phyloP scores from a whole-genome alignment of 2,113 vertebrate genomes.

The Perca flavescens region DNA sequence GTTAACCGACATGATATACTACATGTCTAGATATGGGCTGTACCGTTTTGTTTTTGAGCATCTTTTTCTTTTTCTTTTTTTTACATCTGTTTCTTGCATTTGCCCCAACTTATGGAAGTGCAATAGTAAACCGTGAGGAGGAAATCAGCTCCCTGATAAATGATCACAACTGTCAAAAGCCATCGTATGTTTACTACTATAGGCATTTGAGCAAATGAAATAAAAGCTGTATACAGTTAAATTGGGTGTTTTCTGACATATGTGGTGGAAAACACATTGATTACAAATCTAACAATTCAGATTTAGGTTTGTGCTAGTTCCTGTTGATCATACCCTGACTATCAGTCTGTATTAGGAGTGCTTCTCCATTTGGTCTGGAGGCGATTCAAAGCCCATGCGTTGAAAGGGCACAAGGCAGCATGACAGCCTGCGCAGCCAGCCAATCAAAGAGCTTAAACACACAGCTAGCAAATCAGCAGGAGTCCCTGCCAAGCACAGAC shows the following conservation, averaged over 20 bases:
- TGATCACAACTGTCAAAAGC: not conserved
- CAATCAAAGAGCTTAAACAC: slow-evolving; percentile 40
- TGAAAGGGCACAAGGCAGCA: slow-evolving; percentile 9
- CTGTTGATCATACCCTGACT: not conserved
- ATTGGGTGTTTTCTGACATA: not conserved
- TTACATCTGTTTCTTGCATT: not conserved
- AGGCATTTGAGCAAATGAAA: not conserved
- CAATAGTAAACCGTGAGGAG: not conserved
- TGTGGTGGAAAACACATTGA: not conserved
- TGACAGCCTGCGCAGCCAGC: slow-evolving; percentile 20
- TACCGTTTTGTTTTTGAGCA: not conserved
- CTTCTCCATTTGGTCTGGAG: slow-evolving; percentile 33
- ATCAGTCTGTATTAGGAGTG: not conserved
- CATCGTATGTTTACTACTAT: not conserved
- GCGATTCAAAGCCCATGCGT: slow-evolving; percentile 30
- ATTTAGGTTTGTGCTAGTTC: slow-evolving; percentile 4
- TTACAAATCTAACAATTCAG: not conserved
- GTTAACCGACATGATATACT: not conserved
- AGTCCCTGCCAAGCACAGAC: slow-evolving; percentile 14
- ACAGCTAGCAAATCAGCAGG: slow-evolving; percentile 25
- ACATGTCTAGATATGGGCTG: not conserved
- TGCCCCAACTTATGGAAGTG: not conserved
- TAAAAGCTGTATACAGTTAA: not conserved
- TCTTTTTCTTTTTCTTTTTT: not conserved
- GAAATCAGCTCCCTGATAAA: not conserved